Evolutionary conservation across 1,140 invertebrate species (phyloP), one percentile per base, ranked within the genome.

Genomic region (Adelges cooleyi): DNA sequence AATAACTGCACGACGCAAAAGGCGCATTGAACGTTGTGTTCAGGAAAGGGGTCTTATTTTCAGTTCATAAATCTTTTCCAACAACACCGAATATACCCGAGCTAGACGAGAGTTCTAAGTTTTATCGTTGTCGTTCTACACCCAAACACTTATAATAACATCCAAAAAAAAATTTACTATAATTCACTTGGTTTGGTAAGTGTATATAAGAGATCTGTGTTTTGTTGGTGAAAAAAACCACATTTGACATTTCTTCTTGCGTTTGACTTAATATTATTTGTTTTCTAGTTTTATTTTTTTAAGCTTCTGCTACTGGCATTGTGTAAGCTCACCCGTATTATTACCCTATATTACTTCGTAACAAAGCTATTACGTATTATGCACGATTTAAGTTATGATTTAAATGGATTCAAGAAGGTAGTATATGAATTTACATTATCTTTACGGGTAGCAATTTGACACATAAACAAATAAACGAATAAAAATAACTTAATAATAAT

Each of bases 21-120:
- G 11, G 11, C 29, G 29, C 29, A 33, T 33, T 33, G 5, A 11
- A 33, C 29, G 29, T 33, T 17, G 23, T 44, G 8, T 6, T 23
- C 54, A 59, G 54, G 40, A 59, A 59, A 59, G 44, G 54, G 22
- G 40, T 59, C 38, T 42, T 59, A 59, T 59, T 59, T 59, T 59
- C 38, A 23, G n/a, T 13, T 59, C 54, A 44, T 59, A 59, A 59
- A 59, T 59, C 54, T 59, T 59, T 59, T 59, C 23, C 15, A 59
- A 59, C 36, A 44, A 44, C 38, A 25, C 6, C 23, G 36, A 44
- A 22, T 25, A 27, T 33, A 33, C 5, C 54, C 36, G 23, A 10
- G 22, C 40, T 36, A 44, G 53, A 56, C 53, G 40, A 18, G 11
- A 20, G 38, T 59, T 44, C 22, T 42, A 59, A 44, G 54, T 59